Base-by-base conservation (phyloP, 2,113 vertebrate genomes). In the Pipa parva region DNA sequence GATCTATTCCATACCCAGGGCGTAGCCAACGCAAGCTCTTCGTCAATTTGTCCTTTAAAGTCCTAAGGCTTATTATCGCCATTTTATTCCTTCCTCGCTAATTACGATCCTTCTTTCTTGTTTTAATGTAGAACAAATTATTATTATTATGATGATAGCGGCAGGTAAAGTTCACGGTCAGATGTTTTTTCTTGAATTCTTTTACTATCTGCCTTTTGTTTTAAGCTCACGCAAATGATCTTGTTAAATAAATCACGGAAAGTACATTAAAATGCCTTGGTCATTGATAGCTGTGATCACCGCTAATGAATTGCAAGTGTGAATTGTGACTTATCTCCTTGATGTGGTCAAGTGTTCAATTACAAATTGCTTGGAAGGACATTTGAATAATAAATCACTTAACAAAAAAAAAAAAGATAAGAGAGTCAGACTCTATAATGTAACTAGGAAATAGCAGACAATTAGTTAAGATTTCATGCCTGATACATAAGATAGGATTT, bases 271-370 rank as follows among this genome's bases (percentile, higher is more conserved):
- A 69, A 69, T 69, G 59, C 65, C 57, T 69, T 59, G 65, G 31
- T 49, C 65, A 69, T 51, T 60, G 65, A 69, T 69, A 39, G 65
- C 57, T 60, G 29, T 60, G 65, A 59, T 69, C 65, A 50, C 28
- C 24, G 48, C 65, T 60, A 69, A 69, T 69, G 57, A 69, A 69
- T 69, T 69, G 39, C 56, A 29, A 69, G 56, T 69, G 60, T 60
- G 65, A 69, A 69, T 69, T 69, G 65, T 52, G 65, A 69, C 65
- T 69, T 69, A 69, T 69, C 65, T 69, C 65, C 65, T 69, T 69
- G 65, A 69, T 69, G 65, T 60, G 65, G 65, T 69, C 65, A 69
- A 69, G 65, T 69, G 65, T 60, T 69, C 65, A 69, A 69, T 69
- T 69, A 69, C 57, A 69, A 69, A 69, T 60, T 52, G 65, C 65